phyloP scores from a whole-genome alignment of 2,888 invertebrate genomes.

The Ophion slaviceki region DNA sequence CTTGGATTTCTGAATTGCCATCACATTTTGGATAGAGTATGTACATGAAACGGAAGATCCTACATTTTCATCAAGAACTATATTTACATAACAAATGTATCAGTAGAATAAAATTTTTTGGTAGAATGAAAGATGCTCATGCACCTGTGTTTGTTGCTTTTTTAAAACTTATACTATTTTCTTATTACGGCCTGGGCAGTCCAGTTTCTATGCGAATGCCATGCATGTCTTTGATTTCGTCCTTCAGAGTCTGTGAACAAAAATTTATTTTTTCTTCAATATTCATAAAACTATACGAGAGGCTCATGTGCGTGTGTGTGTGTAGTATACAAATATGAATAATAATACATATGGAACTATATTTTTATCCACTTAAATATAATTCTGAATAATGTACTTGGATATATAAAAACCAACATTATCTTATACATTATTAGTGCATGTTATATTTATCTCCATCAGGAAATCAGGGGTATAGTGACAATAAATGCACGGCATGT shows the following conservation, averaged over 20 bases:
- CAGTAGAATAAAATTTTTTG: neutral
- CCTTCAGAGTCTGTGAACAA: constrained; percentile 86
- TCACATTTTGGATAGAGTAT: constrained; percentile 47
- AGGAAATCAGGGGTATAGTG: no score
- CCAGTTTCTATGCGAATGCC: constrained; percentile 91
- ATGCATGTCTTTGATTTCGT: constrained; percentile 93
- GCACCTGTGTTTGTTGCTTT: constrained; percentile 16
- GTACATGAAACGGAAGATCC: constrained; percentile 35
- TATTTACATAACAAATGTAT: constrained; percentile 9
- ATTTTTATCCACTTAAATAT: no score
- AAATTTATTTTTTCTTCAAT: constrained; percentile 13
- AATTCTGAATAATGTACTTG: no score
- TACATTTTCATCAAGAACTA: constrained; percentile 1
- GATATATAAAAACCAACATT: no score
- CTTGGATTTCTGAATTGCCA: neutral
- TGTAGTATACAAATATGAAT: no score
- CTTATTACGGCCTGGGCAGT: constrained; percentile 54
- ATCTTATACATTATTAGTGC: no score
- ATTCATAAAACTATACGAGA: neutral
- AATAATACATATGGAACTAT: no score
- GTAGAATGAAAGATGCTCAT: neutral
- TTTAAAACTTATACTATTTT: neutral
- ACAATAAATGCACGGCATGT: no score
- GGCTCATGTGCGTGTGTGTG: no score
- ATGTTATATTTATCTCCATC: no score